Base-by-base conservation (phyloP, 2,113 vertebrate species). In the Amazona guildingii region DNA sequence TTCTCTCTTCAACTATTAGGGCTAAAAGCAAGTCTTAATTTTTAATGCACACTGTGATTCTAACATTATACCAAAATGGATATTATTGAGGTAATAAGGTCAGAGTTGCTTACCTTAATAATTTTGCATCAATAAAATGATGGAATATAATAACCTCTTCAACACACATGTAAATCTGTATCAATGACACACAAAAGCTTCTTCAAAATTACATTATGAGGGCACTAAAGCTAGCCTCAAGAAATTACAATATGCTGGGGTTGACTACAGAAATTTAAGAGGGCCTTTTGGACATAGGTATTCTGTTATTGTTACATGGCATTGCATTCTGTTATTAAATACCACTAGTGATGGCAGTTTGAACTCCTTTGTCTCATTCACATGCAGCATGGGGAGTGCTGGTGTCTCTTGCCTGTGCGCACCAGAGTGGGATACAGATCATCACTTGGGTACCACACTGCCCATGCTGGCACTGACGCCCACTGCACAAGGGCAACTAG, bases 1-100 rank as follows among this genome's bases (percentile, higher is more conserved):
- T 1, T 1, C 1, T 7, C 2, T 12, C 0, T 33, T 1, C 18
- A 69, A 43, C 4, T 39, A 27, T 28, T 61, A 63, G 27, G 12
- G 14, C 25, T 81, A 37, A 81, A 75, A 33, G 14, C 14, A 77
- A 54, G 19, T 68, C 46, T 52, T 17, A 44, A 5, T 20, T 82
- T 94, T 86, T 63, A 67, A 81, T 46, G 13, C 19, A 49, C 15
- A 16, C 18, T 86, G 27, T 31, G 15, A 80, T 73, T 94, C 10
- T 66, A 84, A 44, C 14, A 20, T 69, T 61, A 31, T 52, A 66
- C 5, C 1, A n/a, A 49, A 78, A 13, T 3, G 0, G 0, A 14
- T 75, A 39, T 62, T 79, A 18, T 13, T 59, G 12, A 39, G 28
- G 2, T 69, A 51, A 79, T 83, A 74, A 83, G 9, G 39, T 62